A percentile compares a stretch with the other conserved stretches of the same genome.
Conservation (phyloP, 64 coral and sea anemone species). For the Stichodactyla helianthus region DNA sequence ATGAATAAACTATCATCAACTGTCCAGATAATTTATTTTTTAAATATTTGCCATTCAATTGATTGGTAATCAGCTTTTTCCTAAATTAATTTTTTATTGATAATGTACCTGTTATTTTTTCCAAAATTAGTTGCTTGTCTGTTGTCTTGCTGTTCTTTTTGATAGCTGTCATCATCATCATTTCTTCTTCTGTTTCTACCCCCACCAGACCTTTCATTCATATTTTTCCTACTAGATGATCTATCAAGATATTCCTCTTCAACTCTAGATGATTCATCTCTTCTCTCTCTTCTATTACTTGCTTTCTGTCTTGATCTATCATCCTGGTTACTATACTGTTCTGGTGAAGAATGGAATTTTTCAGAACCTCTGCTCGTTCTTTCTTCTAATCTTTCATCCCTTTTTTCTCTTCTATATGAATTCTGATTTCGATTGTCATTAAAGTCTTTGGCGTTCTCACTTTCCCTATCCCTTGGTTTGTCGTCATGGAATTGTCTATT, state of each 20-base stretch:
- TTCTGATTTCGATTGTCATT: not conserved
- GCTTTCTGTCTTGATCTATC: slow-evolving; percentile 2
- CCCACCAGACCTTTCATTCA: not conserved
- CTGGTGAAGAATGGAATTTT: not conserved
- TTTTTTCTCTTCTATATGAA: not conserved
- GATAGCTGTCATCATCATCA: slow-evolving; percentile 1
- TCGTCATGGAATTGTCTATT: not conserved
- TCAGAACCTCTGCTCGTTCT: not conserved
- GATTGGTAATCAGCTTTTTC: too few species aligned
- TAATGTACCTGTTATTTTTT: slow-evolving; percentile 28
- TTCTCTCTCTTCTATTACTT: slow-evolving; percentile 13
- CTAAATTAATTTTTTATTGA: too few species aligned
- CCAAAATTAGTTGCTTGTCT: slow-evolving; percentile 17
- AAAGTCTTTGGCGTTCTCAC: not conserved
- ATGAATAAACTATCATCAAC: too few species aligned
- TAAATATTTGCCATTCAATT: too few species aligned
- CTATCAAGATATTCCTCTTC: not conserved
- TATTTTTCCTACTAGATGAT: not conserved
- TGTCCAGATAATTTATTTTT: too few species aligned
- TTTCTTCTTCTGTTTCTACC: not conserved
- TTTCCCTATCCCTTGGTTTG: not conserved
- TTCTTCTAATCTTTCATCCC: not conserved
- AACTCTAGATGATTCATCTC: not conserved
- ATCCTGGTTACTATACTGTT: not conserved
- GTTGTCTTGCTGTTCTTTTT: slow-evolving; percentile 4